Percentiles rank a stretch among this genome's conserved stretches.
Conservation (phyloP, 2,888 invertebrate genomes). For the Conchocele bisecta region DNA sequence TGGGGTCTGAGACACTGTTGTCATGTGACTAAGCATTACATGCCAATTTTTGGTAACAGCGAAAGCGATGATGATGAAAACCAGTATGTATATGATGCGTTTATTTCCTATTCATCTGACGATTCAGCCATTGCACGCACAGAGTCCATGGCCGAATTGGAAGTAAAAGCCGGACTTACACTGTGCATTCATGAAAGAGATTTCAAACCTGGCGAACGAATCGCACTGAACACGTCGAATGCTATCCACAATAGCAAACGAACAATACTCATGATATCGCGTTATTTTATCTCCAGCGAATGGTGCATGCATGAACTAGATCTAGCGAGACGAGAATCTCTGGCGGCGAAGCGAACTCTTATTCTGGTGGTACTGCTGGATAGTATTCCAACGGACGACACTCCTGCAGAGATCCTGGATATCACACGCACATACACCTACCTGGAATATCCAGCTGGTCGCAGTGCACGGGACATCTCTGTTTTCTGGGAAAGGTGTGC, state of each 20-base stretch:
- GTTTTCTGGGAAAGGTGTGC: conserved; percentile 22
- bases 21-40: conserved; percentile 15
- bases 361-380: conserved; percentile 13
- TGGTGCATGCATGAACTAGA: conserved; percentile 35
- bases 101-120: conserved; percentile 24
- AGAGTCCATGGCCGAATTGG: conserved; percentile 5
- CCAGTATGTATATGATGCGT: conserved; percentile 23
- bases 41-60: neutral
- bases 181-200: conserved; percentile 36
- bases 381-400: neutral
- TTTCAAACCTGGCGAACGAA: conserved; percentile 30
- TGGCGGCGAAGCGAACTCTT: neutral
- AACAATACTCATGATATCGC: conserved; percentile 31
- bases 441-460: conserved; percentile 6
- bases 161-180: conserved; percentile 1
- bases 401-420: conserved; percentile 8
- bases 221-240: conserved; percentile 25
- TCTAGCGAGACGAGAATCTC: conserved; percentile 11
- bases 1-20: conserved; percentile 23
- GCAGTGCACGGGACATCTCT: neutral
- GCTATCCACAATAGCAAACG: conserved; percentile 23
- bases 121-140: conserved; percentile 17
- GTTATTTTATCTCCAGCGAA: conserved; percentile 17
- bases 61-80: neutral
- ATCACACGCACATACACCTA: conserved; percentile 15